phyloP scores from a whole-genome alignment of 1,140 invertebrate species.

The Calliopsis andreniformis region DNA sequence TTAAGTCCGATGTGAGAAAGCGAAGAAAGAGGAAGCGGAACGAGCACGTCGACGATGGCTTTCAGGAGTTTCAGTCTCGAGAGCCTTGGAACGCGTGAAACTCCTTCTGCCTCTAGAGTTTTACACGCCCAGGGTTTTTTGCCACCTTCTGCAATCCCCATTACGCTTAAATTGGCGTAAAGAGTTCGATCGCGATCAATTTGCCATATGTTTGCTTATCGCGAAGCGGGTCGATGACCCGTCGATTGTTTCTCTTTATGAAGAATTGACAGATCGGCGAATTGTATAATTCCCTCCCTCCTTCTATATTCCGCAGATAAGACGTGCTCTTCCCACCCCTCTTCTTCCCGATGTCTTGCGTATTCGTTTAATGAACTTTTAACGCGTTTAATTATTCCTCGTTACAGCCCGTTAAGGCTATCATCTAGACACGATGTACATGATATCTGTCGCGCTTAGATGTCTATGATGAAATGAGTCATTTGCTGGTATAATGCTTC shows the following conservation, averaged over 20 bases:
- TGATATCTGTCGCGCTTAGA: too few relatives aligned
- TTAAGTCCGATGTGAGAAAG: not conserved
- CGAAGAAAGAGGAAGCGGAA: not conserved
- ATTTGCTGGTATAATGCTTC: too few relatives aligned
- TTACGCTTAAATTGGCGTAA: not conserved
- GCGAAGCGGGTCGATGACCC: not conserved
- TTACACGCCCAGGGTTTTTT: not conserved
- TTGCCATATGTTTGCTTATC: constrained; percentile 5
- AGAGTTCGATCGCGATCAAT: constrained; percentile 1
- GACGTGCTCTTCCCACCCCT: not conserved
- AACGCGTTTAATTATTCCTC: constrained; percentile 9
- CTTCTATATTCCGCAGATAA: not conserved
- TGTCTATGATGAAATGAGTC: constrained; percentile 7
- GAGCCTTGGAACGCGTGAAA: constrained; percentile 4
- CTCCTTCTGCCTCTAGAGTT: not conserved
- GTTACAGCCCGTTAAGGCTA: constrained; percentile 3
- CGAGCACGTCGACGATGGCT: not conserved
- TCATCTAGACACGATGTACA: not conserved
- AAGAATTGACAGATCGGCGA: too few relatives aligned
- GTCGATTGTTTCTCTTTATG: too few relatives aligned
- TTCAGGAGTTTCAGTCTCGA: constrained; percentile 4
- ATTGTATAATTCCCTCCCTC: not conserved
- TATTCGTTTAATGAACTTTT: constrained; percentile 27
- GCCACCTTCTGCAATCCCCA: too few relatives aligned
- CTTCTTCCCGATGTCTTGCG: not conserved